phyloP scores from a whole-genome alignment of 2,113 vertebrate species.

The Sorex araneus region DNA sequence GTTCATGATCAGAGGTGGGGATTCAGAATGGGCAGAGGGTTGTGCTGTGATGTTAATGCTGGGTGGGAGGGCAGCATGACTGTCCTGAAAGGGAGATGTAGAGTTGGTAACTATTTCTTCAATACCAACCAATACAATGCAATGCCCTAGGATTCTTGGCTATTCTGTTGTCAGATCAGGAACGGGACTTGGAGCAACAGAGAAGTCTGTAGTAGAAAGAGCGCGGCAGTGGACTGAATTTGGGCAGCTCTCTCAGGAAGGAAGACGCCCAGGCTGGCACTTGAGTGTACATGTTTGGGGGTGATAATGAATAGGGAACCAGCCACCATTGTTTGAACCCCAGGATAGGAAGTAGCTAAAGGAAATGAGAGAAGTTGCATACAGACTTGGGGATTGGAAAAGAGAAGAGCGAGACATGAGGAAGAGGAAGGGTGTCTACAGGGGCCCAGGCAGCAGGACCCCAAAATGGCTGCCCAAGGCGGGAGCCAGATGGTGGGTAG shows the following conservation, averaged over 20 bases:
- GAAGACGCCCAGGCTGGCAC: neutral
- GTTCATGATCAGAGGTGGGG: neutral
- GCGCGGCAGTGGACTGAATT: neutral
- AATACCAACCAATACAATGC: neutral
- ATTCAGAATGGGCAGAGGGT: neutral
- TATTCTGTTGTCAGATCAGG: neutral
- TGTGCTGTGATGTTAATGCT: neutral
- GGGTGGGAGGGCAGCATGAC: neutral
- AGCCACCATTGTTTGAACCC: neutral
- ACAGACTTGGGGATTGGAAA: neutral
- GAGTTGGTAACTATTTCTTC: neutral
- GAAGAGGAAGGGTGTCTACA: neutral
- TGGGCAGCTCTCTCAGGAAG: neutral
- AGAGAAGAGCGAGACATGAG: conserved; percentile 45
- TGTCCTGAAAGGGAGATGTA: neutral
- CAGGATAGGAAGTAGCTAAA: neutral
- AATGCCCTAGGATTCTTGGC: neutral
- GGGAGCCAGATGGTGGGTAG: too few relatives aligned
- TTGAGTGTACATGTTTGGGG: neutral
- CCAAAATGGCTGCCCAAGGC: too few relatives aligned
- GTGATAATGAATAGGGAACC: neutral
- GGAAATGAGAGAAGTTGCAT: neutral
- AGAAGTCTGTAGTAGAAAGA: neutral
- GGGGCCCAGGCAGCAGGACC: neutral
- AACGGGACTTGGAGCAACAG: neutral